These are phyloP conservation scores for Trichomycterus rosablanca DNA, from an alignment of 2,113 vertebrate species.

Conservation along the genomic window DNA sequence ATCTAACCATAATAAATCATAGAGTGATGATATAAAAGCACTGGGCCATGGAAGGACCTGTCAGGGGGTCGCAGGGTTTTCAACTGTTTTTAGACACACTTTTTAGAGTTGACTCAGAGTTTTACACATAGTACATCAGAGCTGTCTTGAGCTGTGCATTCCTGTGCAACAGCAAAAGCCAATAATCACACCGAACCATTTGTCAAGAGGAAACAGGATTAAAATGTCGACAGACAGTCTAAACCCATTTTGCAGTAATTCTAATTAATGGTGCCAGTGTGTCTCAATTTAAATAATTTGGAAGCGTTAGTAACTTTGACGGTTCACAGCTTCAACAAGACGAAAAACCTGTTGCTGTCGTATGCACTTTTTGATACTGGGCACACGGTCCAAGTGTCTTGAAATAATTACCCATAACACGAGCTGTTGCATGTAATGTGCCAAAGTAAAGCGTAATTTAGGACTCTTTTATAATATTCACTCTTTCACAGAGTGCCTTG, in stretches of 20 bases:
- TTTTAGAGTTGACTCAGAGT: not conserved
- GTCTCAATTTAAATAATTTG: constrained; percentile 11
- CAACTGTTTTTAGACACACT: constrained; percentile 8
- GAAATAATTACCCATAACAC: constrained; percentile 48
- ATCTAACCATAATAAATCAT: constrained; percentile 53
- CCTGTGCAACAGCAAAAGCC: not conserved
- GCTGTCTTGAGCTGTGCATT: not conserved
- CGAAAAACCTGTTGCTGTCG: constrained; percentile 25
- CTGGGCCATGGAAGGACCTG: constrained; percentile 15
- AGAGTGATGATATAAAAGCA: constrained; percentile 28
- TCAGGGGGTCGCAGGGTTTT: constrained; percentile 27
- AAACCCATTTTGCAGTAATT: constrained; percentile 18
- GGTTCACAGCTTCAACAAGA: constrained; percentile 15
- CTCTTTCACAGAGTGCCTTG: constrained; percentile 12
- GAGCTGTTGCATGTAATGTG: constrained; percentile 17
- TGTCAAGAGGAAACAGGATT: too few relatives aligned
- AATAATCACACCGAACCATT: constrained; percentile 17
- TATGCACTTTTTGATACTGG: constrained; percentile 25
- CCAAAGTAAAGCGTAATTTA: constrained; percentile 44
- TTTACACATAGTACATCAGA: constrained; percentile 28
- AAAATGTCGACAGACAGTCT: constrained; percentile 6
- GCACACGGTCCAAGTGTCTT: constrained; percentile 42
- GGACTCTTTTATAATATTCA: constrained; percentile 34
- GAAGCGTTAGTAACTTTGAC: constrained; percentile 26
- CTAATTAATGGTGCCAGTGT: constrained; percentile 16